These are phyloP conservation scores for Phaethornis superciliosus DNA, from an alignment of 2,113 vertebrate species.

Conservation along the genomic window DNA sequence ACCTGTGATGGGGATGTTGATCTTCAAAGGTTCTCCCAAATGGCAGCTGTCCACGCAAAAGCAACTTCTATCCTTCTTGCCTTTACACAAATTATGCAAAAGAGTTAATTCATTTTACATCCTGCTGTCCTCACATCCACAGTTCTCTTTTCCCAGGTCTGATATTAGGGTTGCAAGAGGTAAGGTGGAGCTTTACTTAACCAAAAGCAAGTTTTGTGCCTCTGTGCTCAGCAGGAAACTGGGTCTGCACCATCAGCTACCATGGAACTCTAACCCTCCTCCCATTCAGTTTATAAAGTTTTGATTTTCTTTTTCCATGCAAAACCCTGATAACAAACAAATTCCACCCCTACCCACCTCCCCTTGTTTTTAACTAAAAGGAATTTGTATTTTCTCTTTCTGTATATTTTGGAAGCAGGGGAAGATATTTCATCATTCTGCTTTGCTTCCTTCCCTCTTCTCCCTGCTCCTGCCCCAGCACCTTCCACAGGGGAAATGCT, in stretches of 20 bases:
- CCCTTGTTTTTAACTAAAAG: neutral
- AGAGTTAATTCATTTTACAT: neutral
- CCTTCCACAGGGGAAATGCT: neutral
- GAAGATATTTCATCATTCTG: neutral
- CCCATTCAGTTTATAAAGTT: neutral
- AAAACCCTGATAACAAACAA: neutral
- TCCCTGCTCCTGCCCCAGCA: neutral
- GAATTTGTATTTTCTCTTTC: neutral
- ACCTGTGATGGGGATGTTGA: neutral
- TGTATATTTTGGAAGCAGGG: neutral
- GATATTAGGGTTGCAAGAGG: neutral
- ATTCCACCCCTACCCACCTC: neutral
- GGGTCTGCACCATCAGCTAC: too few species aligned
- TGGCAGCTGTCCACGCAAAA: neutral
- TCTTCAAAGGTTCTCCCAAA: neutral
- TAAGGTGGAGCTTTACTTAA: neutral
- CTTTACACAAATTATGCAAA: neutral
- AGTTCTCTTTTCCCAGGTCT: neutral
- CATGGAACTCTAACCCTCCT: too few species aligned
- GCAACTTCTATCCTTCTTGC: neutral
- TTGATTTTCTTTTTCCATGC: too few species aligned
- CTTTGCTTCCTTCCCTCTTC: neutral
- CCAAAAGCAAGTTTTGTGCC: neutral
- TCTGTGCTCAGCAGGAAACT: neutral
- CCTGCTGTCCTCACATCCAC: neutral